Evolutionary conservation across 2,888 invertebrate genomes (phyloP).

Genomic region (Creontiades dilutus): DNA sequence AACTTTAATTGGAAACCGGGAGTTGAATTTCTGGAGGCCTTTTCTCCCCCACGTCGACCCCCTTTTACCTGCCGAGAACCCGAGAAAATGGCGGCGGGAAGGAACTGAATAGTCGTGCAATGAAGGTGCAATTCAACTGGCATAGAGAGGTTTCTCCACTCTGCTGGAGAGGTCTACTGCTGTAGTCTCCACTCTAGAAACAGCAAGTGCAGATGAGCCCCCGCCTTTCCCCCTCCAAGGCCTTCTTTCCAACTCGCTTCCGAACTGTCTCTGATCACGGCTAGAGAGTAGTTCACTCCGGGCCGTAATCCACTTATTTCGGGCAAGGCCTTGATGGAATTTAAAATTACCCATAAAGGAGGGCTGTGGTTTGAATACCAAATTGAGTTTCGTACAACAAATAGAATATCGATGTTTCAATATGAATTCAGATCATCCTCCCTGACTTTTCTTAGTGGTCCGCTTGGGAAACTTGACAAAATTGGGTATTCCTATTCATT

Average conservation of each 20-base stretch:
- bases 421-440: neutral
- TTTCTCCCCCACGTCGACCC: neutral
- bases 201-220: conserved; percentile 40
- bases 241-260: conserved; percentile 10
- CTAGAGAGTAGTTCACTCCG: neutral
- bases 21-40: conserved; percentile 61
- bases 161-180: neutral
- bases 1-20: conserved; percentile 69
- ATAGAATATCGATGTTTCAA: conserved; percentile 2
- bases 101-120: conserved; percentile 43
- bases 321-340: conserved; percentile 20
- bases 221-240: neutral
- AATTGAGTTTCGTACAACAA: neutral
- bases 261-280: conserved; percentile 44
- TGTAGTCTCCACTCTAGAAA: neutral
- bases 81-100: neutral
- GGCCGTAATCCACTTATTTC: conserved; percentile 39
- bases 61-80: conserved; percentile 15
- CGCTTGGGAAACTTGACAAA: too few relatives aligned
- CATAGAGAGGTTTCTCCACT: neutral
- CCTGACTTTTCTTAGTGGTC: too few relatives aligned
- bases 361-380: neutral
- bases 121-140: conserved; percentile 62
- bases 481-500: too few relatives aligned
- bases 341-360: conserved; percentile 21